These are phyloP conservation scores for Zosterops pallidus DNA, from an alignment of 2,113 vertebrate genomes.

Conservation along the genomic window DNA sequence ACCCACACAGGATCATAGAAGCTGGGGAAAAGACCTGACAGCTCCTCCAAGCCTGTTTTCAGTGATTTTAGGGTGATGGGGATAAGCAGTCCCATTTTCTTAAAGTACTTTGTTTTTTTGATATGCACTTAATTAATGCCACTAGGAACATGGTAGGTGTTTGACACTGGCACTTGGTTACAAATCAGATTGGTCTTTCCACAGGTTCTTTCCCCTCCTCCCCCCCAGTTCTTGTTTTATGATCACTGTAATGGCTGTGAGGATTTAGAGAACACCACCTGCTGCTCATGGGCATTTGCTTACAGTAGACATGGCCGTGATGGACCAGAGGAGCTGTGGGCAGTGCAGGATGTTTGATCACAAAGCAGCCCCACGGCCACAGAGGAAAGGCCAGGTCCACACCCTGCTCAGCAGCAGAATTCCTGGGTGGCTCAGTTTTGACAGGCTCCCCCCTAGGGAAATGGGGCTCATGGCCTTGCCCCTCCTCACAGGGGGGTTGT, in stretches of 20 bases:
- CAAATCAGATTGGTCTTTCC: slow-evolving; percentile 13
- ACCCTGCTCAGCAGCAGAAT: neutral
- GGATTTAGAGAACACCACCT: neutral
- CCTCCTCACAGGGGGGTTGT: neutral
- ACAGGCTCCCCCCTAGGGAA: neutral
- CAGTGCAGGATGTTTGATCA: neutral
- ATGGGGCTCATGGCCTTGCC: neutral
- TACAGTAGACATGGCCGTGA: neutral
- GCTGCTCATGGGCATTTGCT: neutral
- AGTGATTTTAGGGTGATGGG: neutral
- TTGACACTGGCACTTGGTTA: neutral
- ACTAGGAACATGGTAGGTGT: neutral
- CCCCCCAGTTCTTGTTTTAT: neutral
- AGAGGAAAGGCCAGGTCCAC: neutral
- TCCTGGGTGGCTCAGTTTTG: neutral
- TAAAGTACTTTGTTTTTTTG: neutral
- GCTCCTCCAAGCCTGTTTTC: neutral
- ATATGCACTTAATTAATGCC: slow-evolving; percentile 9
- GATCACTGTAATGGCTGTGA: neutral
- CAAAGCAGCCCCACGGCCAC: neutral
- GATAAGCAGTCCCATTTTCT: neutral
- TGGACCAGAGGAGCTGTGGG: neutral
- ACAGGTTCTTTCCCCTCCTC: neutral
- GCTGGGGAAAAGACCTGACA: neutral
- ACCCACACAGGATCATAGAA: neutral